A percentile compares a stretch with the other conserved stretches of the same genome.
phyloP scores from a whole-genome alignment of 1,140 invertebrate species.

The Sitophilus oryzae region DNA sequence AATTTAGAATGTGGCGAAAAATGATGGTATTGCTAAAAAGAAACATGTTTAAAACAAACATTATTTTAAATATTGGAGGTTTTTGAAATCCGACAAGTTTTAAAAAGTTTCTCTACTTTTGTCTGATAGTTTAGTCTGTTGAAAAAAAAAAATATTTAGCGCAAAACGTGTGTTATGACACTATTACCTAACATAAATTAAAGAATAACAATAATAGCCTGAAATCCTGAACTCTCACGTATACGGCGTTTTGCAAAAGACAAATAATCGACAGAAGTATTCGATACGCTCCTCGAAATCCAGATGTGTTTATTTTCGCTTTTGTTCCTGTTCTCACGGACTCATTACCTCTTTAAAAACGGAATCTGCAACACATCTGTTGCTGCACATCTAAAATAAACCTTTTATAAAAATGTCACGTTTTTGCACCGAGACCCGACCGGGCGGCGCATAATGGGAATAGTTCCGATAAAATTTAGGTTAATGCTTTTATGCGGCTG shows the following conservation, averaged over 20 bases:
- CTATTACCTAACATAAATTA: neutral
- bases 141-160: too few species aligned
- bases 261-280: constrained; percentile 21
- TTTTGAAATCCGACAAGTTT: too few species aligned
- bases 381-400: constrained; percentile 32
- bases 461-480: constrained; percentile 18
- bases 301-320: constrained; percentile 35
- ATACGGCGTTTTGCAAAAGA: constrained; percentile 13
- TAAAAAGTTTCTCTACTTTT: too few species aligned
- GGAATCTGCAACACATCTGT: constrained; percentile 36
- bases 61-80: too few species aligned
- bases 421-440: constrained; percentile 14
- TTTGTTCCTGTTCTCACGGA: constrained; percentile 38
- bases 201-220: neutral
- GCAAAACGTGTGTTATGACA: neutral
- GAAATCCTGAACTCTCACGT: constrained; percentile 5
- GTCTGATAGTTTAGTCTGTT: too few species aligned
- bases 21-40: too few species aligned
- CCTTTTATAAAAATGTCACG: constrained; percentile 35
- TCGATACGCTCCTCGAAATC: constrained; percentile 24
- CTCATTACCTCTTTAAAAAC: constrained; percentile 35
- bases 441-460: constrained; percentile 3
- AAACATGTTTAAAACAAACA: too few species aligned
- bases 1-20: too few species aligned
- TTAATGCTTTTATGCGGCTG: constrained; percentile 12